phyloP scores from a whole-genome alignment of 2,888 invertebrate genomes.

The Tipula confusa region DNA sequence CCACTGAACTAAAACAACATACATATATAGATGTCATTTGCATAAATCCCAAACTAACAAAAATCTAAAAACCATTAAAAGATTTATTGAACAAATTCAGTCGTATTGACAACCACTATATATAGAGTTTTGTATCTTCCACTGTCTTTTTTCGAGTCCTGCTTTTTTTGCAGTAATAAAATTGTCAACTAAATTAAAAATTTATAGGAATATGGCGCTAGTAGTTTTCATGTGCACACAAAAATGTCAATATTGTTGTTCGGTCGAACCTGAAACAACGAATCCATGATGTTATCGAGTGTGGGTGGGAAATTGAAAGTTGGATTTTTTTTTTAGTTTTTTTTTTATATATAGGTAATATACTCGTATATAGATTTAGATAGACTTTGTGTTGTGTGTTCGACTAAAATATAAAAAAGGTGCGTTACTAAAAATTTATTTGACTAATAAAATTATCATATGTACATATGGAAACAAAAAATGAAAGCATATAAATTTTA shows the following conservation, averaged over 20 bases:
- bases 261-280: neutral
- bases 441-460: slow-evolving; percentile 9
- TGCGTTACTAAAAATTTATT: neutral
- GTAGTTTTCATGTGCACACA: neutral
- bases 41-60: too few relatives aligned
- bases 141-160: too few relatives aligned
- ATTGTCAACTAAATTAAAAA: neutral
- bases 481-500: neutral
- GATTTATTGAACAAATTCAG: too few relatives aligned
- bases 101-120: too few relatives aligned
- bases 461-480: neutral
- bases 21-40: too few relatives aligned
- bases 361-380: too few relatives aligned
- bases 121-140: too few relatives aligned
- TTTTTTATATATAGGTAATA: too few relatives aligned
- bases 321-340: neutral
- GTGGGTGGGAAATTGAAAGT: slow-evolving; percentile 12
- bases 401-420: neutral
- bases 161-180: neutral
- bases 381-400: neutral
- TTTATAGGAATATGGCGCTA: neutral
- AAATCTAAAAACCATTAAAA: too few relatives aligned
- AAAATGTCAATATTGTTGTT: neutral
- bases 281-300: neutral
- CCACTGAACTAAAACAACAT: too few relatives aligned